These are phyloP conservation scores for Drosophila nigromelanica DNA, from an alignment of 1,140 invertebrate genomes.

Conservation along the genomic window DNA sequence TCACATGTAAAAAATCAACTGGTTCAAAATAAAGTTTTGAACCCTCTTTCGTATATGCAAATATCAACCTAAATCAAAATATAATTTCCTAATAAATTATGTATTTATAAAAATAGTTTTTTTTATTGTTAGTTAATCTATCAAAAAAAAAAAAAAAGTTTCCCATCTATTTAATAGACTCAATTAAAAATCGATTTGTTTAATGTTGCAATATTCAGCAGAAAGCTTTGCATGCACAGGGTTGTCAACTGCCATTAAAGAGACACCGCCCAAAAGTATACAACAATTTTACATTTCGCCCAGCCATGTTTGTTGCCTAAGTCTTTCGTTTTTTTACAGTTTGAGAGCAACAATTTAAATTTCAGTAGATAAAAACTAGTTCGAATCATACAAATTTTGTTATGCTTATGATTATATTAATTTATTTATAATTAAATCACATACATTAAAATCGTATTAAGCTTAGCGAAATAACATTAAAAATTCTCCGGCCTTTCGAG, in stretches of 20 bases:
- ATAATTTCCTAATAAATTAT: too few species aligned
- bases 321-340: constrained; percentile 33
- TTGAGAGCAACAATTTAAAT: constrained; percentile 1
- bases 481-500: constrained; percentile 61
- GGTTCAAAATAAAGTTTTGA: too few species aligned
- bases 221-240: not conserved
- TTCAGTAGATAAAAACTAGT: not conserved
- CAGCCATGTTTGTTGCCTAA: constrained; percentile 33
- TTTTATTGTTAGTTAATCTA: too few species aligned
- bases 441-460: constrained; percentile 3
- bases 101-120: too few species aligned
- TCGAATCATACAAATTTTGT: not conserved
- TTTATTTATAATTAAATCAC: constrained; percentile 11
- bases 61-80: too few species aligned
- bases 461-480: constrained; percentile 16
- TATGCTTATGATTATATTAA: not conserved
- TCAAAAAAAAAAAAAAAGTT: not conserved
- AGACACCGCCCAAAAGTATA: constrained; percentile 33
- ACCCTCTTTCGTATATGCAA: too few species aligned
- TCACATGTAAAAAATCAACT: too few species aligned
- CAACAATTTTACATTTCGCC: not conserved
- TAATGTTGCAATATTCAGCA: constrained; percentile 6
- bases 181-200: constrained; percentile 5
- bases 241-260: not conserved
- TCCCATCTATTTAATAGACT: not conserved